A percentile compares a stretch with the other conserved stretches of the same genome.
Conservation (phyloP, 1,140 invertebrate genomes). For the Nasonia longicornis region DNA sequence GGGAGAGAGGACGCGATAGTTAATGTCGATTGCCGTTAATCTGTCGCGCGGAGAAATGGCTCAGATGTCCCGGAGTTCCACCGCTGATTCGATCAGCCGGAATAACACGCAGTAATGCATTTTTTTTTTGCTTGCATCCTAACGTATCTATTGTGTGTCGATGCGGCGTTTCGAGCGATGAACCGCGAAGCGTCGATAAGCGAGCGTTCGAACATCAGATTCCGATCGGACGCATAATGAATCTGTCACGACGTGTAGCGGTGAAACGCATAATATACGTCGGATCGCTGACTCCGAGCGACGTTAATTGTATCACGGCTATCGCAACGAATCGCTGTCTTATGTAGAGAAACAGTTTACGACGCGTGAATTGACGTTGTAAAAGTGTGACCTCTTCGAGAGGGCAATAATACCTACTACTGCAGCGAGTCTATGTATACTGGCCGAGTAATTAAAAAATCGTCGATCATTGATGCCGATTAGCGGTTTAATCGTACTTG, state of each 20-base stretch:
- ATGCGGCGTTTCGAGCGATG: neutral
- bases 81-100: neutral
- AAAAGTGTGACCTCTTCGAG: neutral
- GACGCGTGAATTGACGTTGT: neutral
- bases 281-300: neutral
- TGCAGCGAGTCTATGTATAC: neutral
- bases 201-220: neutral
- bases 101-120: neutral
- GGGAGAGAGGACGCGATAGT: conserved; percentile 30
- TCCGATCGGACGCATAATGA: neutral
- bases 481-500: conserved; percentile 1
- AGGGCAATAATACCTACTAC: neutral
- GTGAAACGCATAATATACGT: neutral
- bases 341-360: neutral
- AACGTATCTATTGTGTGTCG: neutral
- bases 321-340: neutral
- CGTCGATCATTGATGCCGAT: conserved; percentile 26
- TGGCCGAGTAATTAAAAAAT: neutral
- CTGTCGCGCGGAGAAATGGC: neutral
- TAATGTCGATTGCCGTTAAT: conserved; percentile 43
- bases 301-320: neutral
- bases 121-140: neutral
- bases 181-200: neutral
- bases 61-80: neutral
- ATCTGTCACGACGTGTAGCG: neutral